phyloP scores from a whole-genome alignment of 2,888 invertebrate genomes.

The Drosophila ezoana region DNA sequence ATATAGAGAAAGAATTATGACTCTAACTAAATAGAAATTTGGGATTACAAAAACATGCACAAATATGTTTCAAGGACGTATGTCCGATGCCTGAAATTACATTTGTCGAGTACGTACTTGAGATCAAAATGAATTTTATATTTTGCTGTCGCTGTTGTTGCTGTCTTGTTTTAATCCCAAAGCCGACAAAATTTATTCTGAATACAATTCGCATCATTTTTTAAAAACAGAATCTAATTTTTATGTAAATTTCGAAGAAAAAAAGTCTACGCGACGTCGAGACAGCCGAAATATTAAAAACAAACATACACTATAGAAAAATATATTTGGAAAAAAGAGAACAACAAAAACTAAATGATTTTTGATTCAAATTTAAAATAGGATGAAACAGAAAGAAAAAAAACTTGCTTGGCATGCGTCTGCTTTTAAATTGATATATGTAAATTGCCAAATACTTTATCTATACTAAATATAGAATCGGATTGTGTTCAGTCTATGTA shows the following conservation, averaged over 20 bases:
- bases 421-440: constrained; percentile 67
- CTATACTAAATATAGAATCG: constrained; percentile 15
- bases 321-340: not conserved
- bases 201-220: constrained; percentile 3
- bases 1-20: too few relatives aligned
- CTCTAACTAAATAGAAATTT: not conserved
- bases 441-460: constrained; percentile 33
- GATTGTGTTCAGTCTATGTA: not conserved
- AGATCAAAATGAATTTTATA: not conserved
- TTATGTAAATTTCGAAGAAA: too few relatives aligned
- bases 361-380: constrained; percentile 29
- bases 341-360: constrained; percentile 20
- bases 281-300: constrained; percentile 25
- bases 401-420: constrained; percentile 25
- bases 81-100: not conserved
- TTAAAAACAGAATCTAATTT: too few relatives aligned
- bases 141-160: not conserved
- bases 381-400: constrained; percentile 22
- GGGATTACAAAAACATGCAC: not conserved
- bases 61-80: not conserved
- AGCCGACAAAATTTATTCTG: constrained; percentile 14
- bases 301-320: constrained; percentile 3
- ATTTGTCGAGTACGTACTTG: constrained; percentile 2
- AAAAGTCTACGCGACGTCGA: not conserved
- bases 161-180: constrained; percentile 6